A percentile compares a stretch with the other conserved stretches of the same genome.
Evolutionary conservation across 1,140 invertebrate species (phyloP).

Genomic region (Geopemphigus sp.): DNA sequence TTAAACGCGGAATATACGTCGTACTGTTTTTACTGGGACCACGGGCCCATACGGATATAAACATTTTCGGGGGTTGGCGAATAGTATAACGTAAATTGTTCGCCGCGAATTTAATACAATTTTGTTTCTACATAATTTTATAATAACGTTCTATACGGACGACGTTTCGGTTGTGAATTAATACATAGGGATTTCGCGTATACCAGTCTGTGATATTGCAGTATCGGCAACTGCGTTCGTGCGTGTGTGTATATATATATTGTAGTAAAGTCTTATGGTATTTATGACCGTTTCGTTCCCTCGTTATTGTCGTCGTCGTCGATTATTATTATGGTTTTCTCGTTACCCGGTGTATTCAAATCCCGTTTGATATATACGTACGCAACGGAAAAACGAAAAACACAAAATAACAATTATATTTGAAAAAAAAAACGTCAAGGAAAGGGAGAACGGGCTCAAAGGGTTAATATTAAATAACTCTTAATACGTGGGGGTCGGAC

Average conservation of each 20-base stretch:
- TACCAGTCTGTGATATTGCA: too few relatives aligned
- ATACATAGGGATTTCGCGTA: background rate
- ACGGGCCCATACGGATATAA: too few relatives aligned
- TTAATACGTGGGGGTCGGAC: background rate
- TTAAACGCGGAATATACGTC: too few relatives aligned
- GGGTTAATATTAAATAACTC: conserved; percentile 35
- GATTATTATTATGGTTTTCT: conserved; percentile 7
- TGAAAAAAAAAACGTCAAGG: background rate
- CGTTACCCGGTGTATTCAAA: conserved; percentile 2
- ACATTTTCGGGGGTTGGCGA: too few relatives aligned
- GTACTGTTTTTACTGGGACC: too few relatives aligned
- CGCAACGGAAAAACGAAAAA: background rate
- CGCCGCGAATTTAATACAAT: background rate
- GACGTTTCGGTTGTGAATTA: background rate
- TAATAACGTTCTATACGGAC: background rate
- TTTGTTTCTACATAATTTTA: background rate
- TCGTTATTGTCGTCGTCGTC: background rate
- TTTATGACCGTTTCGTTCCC: too few relatives aligned
- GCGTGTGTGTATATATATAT: too few relatives aligned
- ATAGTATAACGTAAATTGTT: too few relatives aligned
- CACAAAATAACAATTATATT: background rate
- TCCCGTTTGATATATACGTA: background rate
- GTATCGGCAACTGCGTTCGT: too few relatives aligned
- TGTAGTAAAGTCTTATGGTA: too few relatives aligned
- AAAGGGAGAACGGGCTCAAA: background rate